A percentile compares a stretch with the other conserved stretches of the same genome.
Evolutionary conservation across 2,797 vertebrate genomes (phyloP).

Genomic region (Erethizon dorsatum): DNA sequence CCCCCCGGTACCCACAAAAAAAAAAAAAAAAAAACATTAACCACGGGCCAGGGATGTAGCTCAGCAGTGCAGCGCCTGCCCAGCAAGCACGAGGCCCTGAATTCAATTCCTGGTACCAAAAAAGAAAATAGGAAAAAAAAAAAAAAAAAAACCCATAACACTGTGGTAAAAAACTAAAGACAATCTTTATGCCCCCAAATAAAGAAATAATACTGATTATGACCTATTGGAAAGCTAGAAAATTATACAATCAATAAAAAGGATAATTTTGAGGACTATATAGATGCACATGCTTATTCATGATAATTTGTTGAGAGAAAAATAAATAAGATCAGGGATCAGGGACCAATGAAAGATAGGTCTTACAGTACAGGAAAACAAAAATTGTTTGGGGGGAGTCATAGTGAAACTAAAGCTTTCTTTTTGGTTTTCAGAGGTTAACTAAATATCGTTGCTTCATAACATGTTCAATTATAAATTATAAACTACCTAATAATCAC

Average conservation of each 20-base stretch:
- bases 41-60: no score
- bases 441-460: neutral
- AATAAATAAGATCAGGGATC: neutral
- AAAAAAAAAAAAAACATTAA: conserved; percentile 40
- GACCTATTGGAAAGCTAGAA: neutral
- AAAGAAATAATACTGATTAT: neutral
- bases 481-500: conserved; percentile 9
- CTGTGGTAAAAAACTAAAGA: conserved; percentile 32
- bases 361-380: neutral
- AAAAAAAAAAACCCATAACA: neutral
- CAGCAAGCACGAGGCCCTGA: no score
- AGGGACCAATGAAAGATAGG: neutral
- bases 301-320: neutral
- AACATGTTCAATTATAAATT: neutral
- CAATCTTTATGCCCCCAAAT: neutral
- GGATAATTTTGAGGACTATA: neutral
- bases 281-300: neutral
- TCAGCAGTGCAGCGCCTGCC: no score
- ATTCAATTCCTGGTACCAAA: no score
- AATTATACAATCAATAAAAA: neutral
- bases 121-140: no score
- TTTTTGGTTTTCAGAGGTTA: conserved; percentile 43
- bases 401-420: neutral
- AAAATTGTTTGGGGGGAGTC: neutral
- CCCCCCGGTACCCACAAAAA: no score